Evolutionary conservation across 1,140 invertebrate genomes (phyloP).

Genomic region (Diabrotica virgifera): DNA sequence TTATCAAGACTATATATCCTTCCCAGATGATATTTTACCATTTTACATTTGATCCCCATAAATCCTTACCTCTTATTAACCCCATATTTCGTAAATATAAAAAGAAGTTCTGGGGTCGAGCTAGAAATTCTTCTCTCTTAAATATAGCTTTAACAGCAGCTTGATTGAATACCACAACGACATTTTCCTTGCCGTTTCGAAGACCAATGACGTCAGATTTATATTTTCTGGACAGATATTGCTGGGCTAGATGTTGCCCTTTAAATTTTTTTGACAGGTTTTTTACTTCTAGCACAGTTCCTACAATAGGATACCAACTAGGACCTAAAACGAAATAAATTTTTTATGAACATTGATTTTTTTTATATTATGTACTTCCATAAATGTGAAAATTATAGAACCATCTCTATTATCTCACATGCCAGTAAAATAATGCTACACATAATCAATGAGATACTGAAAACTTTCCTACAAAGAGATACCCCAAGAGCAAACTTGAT

Average conservation of each 20-base stretch:
- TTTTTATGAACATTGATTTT: neutral
- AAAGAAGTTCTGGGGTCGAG: conserved; percentile 67
- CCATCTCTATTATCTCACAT: too few species aligned
- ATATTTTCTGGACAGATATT: conserved; percentile 36
- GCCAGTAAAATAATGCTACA: too few species aligned
- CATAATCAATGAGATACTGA: too few species aligned
- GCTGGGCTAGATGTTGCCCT: conserved; percentile 40
- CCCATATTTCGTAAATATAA: conserved; percentile 62
- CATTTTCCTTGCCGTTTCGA: conserved; percentile 54
- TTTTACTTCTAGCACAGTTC: conserved; percentile 32
- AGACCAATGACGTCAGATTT: conserved; percentile 39
- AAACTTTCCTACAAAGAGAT: too few species aligned
- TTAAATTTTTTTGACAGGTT: conserved; percentile 26
- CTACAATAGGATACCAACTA: conserved; percentile 40
- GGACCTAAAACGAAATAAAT: conserved; percentile 36
- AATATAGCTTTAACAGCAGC: conserved; percentile 60
- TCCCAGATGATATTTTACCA: too few species aligned
- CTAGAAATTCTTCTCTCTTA: conserved; percentile 62
- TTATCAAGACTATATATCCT: too few species aligned
- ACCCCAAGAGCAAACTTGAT: too few species aligned
- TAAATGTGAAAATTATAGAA: too few species aligned
- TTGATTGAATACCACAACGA: conserved; percentile 62
- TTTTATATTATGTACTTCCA: too few species aligned
- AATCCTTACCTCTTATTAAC: conserved; percentile 57
- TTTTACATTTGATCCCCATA: too few species aligned